Conservation (phyloP, 2,888 invertebrate species). For the Clostera curtula region DNA sequence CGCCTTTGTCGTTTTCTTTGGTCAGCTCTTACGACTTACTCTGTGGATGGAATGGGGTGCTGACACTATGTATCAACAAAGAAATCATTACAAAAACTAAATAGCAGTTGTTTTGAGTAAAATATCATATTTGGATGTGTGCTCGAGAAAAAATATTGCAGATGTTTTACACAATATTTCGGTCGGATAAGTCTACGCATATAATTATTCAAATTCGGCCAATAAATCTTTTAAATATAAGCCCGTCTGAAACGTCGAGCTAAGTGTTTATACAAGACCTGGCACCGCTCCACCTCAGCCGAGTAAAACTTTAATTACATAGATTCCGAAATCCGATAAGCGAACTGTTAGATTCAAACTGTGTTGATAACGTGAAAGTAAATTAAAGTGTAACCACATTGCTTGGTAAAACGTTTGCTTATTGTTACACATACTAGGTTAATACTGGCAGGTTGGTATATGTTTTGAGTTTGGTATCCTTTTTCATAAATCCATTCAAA, state of each 20-base stretch:
- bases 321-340: slow-evolving; percentile 31
- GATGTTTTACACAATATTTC: slow-evolving; percentile 20
- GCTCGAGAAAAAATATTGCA: too few species aligned
- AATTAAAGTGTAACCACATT: slow-evolving; percentile 33
- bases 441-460: too few species aligned
- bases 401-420: slow-evolving; percentile 2
- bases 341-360: slow-evolving; percentile 30
- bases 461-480: too few species aligned
- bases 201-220: slow-evolving; percentile 16
- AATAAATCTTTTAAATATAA: slow-evolving; percentile 19
- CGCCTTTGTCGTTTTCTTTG: too few species aligned
- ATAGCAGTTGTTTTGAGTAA: too few species aligned
- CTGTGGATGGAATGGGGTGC: too few species aligned
- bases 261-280: slow-evolving; percentile 8
- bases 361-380: slow-evolving; percentile 34
- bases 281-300: slow-evolving; percentile 10
- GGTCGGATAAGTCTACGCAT: slow-evolving; percentile 14
- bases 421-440: not conserved
- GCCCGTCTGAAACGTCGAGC: slow-evolving; percentile 5
- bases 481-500: too few species aligned
- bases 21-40: too few species aligned
- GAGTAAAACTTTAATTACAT: slow-evolving; percentile 30
- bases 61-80: too few species aligned
- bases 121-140: too few species aligned
- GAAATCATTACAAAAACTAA: too few species aligned